Conservation (phyloP, 2,113 vertebrate species). For the Catharus minimus region DNA sequence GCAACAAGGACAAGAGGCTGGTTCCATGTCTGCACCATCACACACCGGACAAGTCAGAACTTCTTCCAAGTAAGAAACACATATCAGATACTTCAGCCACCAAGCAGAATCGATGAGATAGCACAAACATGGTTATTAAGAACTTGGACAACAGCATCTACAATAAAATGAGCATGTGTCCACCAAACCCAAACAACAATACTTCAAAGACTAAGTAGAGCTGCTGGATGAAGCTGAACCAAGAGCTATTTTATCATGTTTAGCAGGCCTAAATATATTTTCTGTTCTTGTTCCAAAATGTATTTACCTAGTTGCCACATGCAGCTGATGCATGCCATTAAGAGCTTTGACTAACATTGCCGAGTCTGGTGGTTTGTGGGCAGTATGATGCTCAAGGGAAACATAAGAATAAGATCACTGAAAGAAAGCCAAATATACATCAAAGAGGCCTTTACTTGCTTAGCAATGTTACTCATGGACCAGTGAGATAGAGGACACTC, state of each 20-base stretch:
- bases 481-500: background rate
- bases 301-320: conserved; percentile 11
- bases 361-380: conserved; percentile 29
- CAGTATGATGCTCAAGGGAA: background rate
- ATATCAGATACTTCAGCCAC: background rate
- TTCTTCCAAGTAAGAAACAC: background rate
- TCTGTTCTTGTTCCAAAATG: conserved; percentile 38
- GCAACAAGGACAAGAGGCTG: background rate
- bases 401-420: background rate
- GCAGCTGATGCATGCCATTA: background rate
- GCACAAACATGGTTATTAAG: background rate
- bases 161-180: background rate
- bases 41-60: background rate
- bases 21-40: background rate
- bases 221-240: background rate
- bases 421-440: conserved; percentile 1
- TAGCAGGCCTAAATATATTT: background rate
- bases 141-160: background rate
- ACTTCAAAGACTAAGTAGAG: conserved; percentile 10
- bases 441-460: background rate
- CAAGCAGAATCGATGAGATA: background rate
- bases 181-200: background rate
- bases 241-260: background rate
- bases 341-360: background rate
- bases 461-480: background rate